A percentile compares a stretch with the other conserved stretches of the same genome.
Evolutionary conservation across 1,140 invertebrate species (phyloP).

Genomic region (Hydropsyche tenuis): DNA sequence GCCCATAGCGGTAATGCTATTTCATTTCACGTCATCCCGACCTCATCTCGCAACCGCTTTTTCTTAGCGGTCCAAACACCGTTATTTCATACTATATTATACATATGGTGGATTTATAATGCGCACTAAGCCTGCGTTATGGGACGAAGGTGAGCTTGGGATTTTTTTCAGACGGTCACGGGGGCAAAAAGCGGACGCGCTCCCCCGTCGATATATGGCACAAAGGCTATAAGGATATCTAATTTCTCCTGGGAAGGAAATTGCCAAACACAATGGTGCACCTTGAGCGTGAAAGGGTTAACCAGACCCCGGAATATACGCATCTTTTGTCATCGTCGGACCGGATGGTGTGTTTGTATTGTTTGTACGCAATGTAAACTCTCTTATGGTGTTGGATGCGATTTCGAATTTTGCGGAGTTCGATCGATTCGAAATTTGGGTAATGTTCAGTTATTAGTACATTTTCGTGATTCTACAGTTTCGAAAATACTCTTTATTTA

Average conservation of each 20-base stretch:
- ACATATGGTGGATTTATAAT: no score
- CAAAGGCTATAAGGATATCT: constrained; percentile 47
- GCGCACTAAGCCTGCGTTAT: no score
- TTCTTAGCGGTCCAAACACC: not conserved
- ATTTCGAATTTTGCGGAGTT: not conserved
- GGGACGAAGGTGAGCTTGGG: no score
- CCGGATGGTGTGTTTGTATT: not conserved
- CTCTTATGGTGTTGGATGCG: not conserved
- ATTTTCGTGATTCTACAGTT: no score
- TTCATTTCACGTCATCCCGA: constrained; percentile 35
- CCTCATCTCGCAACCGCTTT: not conserved
- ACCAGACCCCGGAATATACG: not conserved
- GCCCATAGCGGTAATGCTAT: constrained; percentile 45
- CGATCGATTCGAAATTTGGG: not conserved
- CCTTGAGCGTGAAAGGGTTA: constrained; percentile 36
- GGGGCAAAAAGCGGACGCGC: constrained; percentile 30
- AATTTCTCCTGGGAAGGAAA: constrained; percentile 50
- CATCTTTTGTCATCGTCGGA: not conserved
- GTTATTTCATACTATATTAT: not conserved
- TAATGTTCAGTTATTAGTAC: no score
- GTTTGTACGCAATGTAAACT: not conserved
- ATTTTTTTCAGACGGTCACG: constrained; percentile 34
- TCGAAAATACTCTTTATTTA: no score
- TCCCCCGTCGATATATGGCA: constrained; percentile 46
- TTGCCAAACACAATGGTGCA: constrained; percentile 45